phyloP scores from a whole-genome alignment of 1,140 invertebrate genomes.

The Brachionus rotundiformis region DNA sequence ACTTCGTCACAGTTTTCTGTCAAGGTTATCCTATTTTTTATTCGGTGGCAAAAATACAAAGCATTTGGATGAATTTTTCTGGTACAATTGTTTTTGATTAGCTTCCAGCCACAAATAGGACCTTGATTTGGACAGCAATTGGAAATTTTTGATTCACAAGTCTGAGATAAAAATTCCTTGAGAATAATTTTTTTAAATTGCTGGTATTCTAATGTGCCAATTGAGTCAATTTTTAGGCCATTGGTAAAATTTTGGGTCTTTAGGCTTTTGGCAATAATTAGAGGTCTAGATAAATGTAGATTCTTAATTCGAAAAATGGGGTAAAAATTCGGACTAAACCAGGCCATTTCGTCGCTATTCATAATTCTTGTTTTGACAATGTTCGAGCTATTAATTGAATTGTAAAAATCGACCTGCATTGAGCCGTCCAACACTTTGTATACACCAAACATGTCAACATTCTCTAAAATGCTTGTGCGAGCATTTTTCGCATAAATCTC shows the following conservation, averaged over 20 bases:
- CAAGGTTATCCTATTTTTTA: neutral
- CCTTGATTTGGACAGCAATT: neutral
- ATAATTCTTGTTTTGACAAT: neutral
- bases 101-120: slow-evolving; percentile 5
- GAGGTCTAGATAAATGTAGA: neutral
- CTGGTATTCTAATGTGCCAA: neutral
- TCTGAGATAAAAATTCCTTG: neutral
- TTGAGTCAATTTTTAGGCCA: neutral
- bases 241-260: no score
- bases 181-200: neutral
- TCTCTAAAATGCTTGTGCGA: neutral
- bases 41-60: neutral
- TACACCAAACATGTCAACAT: neutral
- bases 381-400: neutral
- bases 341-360: neutral
- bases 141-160: neutral
- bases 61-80: no score
- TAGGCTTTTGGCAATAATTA: neutral
- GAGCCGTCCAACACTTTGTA: neutral
- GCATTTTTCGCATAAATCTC: neutral
- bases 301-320: neutral
- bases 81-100: neutral
- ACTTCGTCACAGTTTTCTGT: neutral
- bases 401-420: neutral
- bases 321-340: slow-evolving; percentile 4